phyloP scores from a whole-genome alignment of 1,140 invertebrate genomes.

The Phenacoccus solenopsis region DNA sequence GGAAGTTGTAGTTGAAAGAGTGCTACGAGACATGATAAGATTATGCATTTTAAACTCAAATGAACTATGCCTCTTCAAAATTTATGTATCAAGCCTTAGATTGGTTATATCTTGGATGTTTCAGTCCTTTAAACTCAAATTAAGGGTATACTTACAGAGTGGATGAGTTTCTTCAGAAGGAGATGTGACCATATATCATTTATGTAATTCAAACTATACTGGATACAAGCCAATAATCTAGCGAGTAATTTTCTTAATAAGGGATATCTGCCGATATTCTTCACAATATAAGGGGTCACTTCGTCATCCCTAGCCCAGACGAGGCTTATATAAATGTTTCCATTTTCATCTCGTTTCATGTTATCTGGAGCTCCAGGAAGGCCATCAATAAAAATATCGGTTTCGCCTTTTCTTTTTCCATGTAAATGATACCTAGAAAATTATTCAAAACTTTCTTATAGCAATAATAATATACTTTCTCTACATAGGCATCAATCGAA shows the following conservation, averaged over 20 bases:
- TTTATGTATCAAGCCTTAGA: too few relatives aligned
- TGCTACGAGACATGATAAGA: too few relatives aligned
- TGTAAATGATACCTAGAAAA: conserved; percentile 61
- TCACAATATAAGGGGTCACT: conserved; percentile 36
- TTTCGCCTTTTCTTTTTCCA: conserved; percentile 55
- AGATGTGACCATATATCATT: conserved; percentile 44
- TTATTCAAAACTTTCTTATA: too few relatives aligned
- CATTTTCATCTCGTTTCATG: conserved; percentile 47
- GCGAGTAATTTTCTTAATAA: conserved; percentile 45
- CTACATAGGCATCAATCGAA: too few relatives aligned
- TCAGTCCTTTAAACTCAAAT: too few relatives aligned
- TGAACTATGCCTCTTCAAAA: too few relatives aligned
- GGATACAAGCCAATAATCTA: conserved; percentile 39
- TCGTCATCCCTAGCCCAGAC: conserved; percentile 37
- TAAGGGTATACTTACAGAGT: conserved; percentile 41
- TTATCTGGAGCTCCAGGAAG: conserved; percentile 75
- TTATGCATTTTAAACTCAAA: too few relatives aligned
- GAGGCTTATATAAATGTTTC: conserved; percentile 52
- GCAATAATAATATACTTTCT: too few relatives aligned
- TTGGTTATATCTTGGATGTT: too few relatives aligned
- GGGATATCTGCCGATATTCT: conserved; percentile 42
- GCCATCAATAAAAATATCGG: conserved; percentile 59
- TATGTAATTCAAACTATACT: conserved; percentile 43
- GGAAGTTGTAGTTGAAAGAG: too few relatives aligned
- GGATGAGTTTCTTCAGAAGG: conserved; percentile 38